Base-by-base conservation (phyloP, 2,797 vertebrate species). In the Accipiter fasciatus region DNA sequence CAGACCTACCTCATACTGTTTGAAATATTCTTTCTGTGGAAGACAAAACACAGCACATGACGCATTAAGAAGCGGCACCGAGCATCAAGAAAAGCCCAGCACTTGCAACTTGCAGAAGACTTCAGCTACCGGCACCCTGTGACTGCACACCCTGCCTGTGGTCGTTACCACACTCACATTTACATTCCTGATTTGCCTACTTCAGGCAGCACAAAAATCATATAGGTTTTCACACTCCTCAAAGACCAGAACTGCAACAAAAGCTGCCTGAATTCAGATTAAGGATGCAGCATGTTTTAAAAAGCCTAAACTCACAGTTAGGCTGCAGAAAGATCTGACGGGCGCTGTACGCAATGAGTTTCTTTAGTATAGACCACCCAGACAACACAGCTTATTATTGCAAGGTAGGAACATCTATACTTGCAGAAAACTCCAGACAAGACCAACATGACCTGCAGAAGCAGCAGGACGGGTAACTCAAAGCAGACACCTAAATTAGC, bases 21-120 rank as follows among this genome's bases (percentile, higher is more conserved):
- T 99, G 97, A 99, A 99, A 98, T 99, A 99, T 55, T 99, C 99
- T 97, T 99, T 99, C 99, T 99, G 98, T 61, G 37, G 58, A 58
- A 96, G 21, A 76, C 22, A 92, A 71, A 61, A 61, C 33, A 37
- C 39, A 62, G 76, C 28, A 91, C 47, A 44, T 15, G 18, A 21
- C 19, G 66, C 0, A 0, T 49, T 57, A 67, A 72, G 35, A 65
- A 91, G 79, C 9, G 71, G 22, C 54, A 79, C 19, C 0, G 2
- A 71, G 62, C 1, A 1, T 31, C 42, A 69, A 42, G 66, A 83
- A 75, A 88, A 26, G 7, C 33, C 19, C 47, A 66, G 55, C 50
- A 54, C 33, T 76, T 3, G 7, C 28, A 65, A 15, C 62, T 28
- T 46, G 21, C 18, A 71, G 42, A 73, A 69, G 9, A 80, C 24